phyloP scores from a whole-genome alignment of 2,888 invertebrate species.

The Lasioglossum vierecki region DNA sequence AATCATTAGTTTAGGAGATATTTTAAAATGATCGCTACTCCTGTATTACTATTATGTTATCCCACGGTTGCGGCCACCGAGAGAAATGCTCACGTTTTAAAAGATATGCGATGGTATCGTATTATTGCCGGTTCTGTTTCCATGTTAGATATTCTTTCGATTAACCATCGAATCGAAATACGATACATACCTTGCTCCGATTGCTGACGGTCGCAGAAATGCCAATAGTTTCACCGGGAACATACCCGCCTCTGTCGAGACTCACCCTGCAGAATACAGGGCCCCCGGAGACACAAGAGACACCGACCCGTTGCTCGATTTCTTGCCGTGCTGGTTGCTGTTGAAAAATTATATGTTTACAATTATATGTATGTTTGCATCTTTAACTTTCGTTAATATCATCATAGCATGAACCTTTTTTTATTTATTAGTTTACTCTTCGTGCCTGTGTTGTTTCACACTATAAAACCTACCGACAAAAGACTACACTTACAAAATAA shows the following conservation, averaged over 20 bases:
- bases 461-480: no score
- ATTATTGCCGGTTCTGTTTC: conserved; percentile 35
- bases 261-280: conserved; percentile 93
- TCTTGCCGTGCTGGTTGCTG: conserved; percentile 96
- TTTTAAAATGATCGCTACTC: neutral
- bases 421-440: neutral
- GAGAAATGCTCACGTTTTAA: conserved; percentile 17
- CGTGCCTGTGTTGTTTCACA: neutral
- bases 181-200: conserved; percentile 88
- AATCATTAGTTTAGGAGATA: no score
- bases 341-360: conserved; percentile 2
- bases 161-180: conserved; percentile 47
- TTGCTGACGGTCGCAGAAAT: conserved; percentile 94
- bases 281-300: conserved; percentile 95
- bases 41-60: neutral
- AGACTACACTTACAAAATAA: no score
- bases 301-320: conserved; percentile 95
- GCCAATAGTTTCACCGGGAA: conserved; percentile 96
- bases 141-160: conserved; percentile 45
- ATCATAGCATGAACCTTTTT: neutral
- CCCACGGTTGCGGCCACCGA: neutral
- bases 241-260: conserved; percentile 96
- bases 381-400: neutral
- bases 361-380: neutral
- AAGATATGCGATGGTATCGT: conserved; percentile 29